A percentile compares a stretch with the other conserved stretches of the same genome.
phyloP scores from a whole-genome alignment of 2,113 vertebrate genomes.

The Porphyrio hochstetteri region DNA sequence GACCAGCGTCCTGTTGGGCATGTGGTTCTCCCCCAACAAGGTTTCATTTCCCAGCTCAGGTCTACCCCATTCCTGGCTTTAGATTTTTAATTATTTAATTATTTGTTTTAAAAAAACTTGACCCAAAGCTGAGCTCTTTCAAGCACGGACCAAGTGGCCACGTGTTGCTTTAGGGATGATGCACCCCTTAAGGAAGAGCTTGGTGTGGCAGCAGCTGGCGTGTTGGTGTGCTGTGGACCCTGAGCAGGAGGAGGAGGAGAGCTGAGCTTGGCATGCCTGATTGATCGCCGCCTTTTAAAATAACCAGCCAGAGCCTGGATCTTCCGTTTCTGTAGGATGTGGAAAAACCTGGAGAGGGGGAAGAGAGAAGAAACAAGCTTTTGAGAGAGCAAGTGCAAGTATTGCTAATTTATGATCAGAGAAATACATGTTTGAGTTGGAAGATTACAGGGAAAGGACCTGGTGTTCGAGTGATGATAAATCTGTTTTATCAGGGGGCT shows the following conservation, averaged over 20 bases:
- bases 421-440: neutral
- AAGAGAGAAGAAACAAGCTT: conserved; percentile 30
- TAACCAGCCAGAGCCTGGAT: neutral
- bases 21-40: rapidly evolving
- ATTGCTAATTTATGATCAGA: conserved; percentile 59
- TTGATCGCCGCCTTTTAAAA: neutral
- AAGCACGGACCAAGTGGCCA: rapidly evolving
- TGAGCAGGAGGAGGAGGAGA: neutral
- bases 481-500: neutral
- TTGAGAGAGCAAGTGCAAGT: neutral
- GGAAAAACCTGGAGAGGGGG: conserved; percentile 45
- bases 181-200: neutral
- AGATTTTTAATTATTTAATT: too few relatives aligned
- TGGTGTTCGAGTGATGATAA: neutral
- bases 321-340: conserved; percentile 39
- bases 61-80: neutral
- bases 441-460: neutral
- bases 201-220: rapidly evolving
- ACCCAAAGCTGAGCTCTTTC: neutral
- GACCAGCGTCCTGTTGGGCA: neutral
- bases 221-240: neutral
- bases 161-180: neutral
- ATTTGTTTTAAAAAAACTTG: neutral
- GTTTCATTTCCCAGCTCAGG: neutral
- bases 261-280: neutral